Conservation (phyloP, 2,797 vertebrate genomes). For the Enteromius unitaeniatus region DNA sequence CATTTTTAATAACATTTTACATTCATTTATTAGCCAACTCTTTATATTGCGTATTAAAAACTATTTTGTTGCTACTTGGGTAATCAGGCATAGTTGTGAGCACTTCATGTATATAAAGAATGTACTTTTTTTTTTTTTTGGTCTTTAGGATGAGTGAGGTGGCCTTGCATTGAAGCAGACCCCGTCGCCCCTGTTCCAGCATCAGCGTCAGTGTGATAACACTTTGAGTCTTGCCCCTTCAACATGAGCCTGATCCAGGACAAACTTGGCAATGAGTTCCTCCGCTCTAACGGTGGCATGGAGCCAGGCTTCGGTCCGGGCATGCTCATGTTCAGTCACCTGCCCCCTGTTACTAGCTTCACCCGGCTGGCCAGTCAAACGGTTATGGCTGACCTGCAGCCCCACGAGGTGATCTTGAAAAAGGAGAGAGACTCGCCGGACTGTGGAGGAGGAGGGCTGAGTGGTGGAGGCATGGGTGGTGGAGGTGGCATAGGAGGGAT, state of each 20-base stretch:
- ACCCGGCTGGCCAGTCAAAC: slow-evolving; percentile 87
- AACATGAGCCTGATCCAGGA: slow-evolving; percentile 86
- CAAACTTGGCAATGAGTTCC: slow-evolving; percentile 91
- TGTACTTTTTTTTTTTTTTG: background rate
- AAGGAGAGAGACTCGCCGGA: slow-evolving; percentile 91
- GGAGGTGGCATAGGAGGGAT: slow-evolving; percentile 55
- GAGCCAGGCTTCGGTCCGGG: slow-evolving; percentile 88
- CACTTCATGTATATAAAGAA: background rate
- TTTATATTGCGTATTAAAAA: background rate
- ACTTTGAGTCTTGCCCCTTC: slow-evolving; percentile 63
- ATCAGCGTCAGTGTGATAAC: slow-evolving; percentile 39
- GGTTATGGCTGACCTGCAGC: slow-evolving; percentile 83
- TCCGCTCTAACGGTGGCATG: slow-evolving; percentile 88
- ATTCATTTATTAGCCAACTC: too few species aligned
- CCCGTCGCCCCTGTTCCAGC: slow-evolving; percentile 21
- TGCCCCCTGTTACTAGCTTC: slow-evolving; percentile 97
- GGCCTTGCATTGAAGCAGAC: slow-evolving; percentile 69
- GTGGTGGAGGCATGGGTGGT: slow-evolving; percentile 57
- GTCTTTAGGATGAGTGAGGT: slow-evolving; percentile 72
- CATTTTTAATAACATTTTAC: too few species aligned
- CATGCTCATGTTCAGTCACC: slow-evolving; percentile 98
- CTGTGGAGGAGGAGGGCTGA: slow-evolving; percentile 65
- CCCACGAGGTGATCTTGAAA: slow-evolving; percentile 91
- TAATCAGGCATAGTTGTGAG: background rate
- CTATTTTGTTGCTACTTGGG: background rate